Evolutionary conservation across 2,113 vertebrate genomes (phyloP).

Genomic region (Dendrocopos noguchii): DNA sequence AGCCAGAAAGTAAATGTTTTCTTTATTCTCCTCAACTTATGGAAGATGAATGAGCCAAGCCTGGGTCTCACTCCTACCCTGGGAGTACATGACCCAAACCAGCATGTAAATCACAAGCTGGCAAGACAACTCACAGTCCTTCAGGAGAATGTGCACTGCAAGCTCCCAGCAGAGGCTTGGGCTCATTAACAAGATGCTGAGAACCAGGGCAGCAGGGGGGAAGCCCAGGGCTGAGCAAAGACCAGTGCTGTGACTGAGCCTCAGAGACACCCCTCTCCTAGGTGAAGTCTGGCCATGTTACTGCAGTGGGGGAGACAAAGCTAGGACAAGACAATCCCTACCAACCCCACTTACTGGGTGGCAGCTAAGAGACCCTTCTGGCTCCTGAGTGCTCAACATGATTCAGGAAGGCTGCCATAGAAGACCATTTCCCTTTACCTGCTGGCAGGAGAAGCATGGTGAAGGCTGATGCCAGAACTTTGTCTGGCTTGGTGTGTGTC

Average conservation of each 20-base stretch:
- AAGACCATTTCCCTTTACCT: neutral
- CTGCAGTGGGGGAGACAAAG: neutral
- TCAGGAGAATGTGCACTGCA: neutral
- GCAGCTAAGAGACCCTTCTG: neutral
- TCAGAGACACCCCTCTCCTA: fast-evolving
- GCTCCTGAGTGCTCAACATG: neutral
- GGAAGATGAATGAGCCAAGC: slow-evolving; percentile 21
- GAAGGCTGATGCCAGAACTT: neutral
- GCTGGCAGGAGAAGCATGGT: neutral
- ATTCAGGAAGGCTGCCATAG: neutral
- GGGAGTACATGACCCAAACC: slow-evolving; percentile 27
- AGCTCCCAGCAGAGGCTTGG: slow-evolving; percentile 15
- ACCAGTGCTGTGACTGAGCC: neutral
- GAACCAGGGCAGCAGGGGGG: neutral
- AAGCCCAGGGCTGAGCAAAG: neutral
- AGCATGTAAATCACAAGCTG: slow-evolving; percentile 35
- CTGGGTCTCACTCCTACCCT: neutral
- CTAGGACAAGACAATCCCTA: neutral
- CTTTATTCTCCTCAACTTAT: neutral
- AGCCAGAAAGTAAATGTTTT: slow-evolving; percentile 52
- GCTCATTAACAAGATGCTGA: slow-evolving; percentile 26
- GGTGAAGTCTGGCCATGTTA: fast-evolving
- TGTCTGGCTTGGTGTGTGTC: fast-evolving
- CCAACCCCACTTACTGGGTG: neutral
- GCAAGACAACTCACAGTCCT: neutral